Conservation (phyloP, 2,113 vertebrate species). For the Glaucidium brasilianum region DNA sequence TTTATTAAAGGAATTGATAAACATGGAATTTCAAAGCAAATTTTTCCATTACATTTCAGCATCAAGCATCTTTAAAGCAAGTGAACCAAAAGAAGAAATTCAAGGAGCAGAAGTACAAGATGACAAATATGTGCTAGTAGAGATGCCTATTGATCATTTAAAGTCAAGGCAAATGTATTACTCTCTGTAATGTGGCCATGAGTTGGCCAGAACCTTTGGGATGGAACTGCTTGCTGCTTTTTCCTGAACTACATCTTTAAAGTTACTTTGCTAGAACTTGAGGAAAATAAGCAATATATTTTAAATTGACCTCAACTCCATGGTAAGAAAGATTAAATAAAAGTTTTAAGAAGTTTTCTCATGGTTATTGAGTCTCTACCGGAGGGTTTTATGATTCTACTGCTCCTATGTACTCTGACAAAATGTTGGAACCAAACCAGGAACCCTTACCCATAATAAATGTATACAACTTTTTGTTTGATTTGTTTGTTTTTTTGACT, state of each 20-base stretch:
- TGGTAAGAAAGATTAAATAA: background rate
- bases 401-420: background rate
- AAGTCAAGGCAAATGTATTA: background rate
- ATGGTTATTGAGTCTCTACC: background rate
- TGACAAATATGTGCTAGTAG: background rate
- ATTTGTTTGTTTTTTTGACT: background rate
- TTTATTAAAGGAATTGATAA: background rate
- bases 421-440: background rate
- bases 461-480: background rate
- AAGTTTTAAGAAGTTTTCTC: background rate
- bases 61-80: background rate
- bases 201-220: background rate
- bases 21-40: background rate
- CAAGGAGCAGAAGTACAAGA: conserved; percentile 2
- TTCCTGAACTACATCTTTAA: background rate
- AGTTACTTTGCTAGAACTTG: background rate
- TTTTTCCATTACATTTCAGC: background rate
- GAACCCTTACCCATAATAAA: background rate
- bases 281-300: background rate
- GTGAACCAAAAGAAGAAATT: background rate
- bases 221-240: background rate
- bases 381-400: background rate
- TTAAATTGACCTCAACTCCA: background rate
- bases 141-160: conserved; percentile 9
- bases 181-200: background rate